Base-by-base conservation (phyloP, 2,888 invertebrate species). In the Aleiodes alternator region DNA sequence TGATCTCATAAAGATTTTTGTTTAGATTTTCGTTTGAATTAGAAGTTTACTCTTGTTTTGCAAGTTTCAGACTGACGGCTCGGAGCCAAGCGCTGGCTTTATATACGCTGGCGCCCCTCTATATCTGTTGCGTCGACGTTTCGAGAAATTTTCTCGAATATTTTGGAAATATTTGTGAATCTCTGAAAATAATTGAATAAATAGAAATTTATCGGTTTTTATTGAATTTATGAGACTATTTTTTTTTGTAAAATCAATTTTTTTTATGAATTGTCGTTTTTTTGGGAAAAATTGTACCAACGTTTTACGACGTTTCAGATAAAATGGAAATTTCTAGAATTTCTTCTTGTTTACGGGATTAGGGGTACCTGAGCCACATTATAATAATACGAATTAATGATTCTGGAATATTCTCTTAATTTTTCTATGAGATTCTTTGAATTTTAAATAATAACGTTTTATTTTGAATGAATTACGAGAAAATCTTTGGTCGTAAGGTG, bases 1-100 rank as follows among this genome's bases (percentile, higher is more conserved):
- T 70, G 80, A 80, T 72, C 80, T 75, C 80, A 80, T 75, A 34
- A 9, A 6, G 55, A 56, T 75, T 8, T 74, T 76, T 34, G 53
- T 38, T 64, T 6, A n/a, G 48, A 5, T 64, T 11, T 56, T 59
- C 23, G 43, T 34, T 34, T 34, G 12, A 11, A 29, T 9, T 29
- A n/a, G 34, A 59, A 34, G 34, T 59, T 59, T 38, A 59, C 43
- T 48, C 64, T 43, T 11, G 43, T 16, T 23, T 64, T 43, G 23
- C n/a, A 48, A 31, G n/a, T 50, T 71, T 71, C n/a, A 9, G 73
- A 69, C 69, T 69, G 73, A 50, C 57, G 50, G n/a, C 48, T 8
- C n/a, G 3, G n/a, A 14, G 29, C 48, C 29, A 8, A 16, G 69
- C 50, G 55, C 6, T 66, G 6, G 64, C 0, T 23, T 71, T 71